Percentiles rank a stretch among this genome's conserved stretches.
These are phyloP conservation scores for Triops cancriformis DNA, from an alignment of 1,140 invertebrate genomes.

Conservation along the genomic window DNA sequence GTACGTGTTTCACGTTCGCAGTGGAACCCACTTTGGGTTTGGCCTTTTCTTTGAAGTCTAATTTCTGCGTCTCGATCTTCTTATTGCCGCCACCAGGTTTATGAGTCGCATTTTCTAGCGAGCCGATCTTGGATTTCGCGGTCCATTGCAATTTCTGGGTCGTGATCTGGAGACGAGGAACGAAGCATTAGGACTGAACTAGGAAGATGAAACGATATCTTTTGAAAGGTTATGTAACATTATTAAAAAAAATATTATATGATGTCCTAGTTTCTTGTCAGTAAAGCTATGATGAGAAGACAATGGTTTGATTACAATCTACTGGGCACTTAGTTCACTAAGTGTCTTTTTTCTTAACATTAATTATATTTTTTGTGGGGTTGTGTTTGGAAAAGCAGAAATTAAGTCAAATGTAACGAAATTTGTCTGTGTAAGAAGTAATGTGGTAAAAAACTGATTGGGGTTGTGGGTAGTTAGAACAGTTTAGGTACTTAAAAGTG, in stretches of 20 bases:
- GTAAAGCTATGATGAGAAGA: too few relatives aligned
- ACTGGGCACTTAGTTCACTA: too few relatives aligned
- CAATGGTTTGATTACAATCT: too few relatives aligned
- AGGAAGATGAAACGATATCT: constrained; percentile 28
- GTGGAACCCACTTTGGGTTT: constrained; percentile 87
- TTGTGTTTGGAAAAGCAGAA: too few relatives aligned
- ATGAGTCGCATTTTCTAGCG: constrained; percentile 84
- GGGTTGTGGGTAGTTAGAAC: too few relatives aligned
- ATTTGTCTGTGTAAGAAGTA: too few relatives aligned
- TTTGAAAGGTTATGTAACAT: too few relatives aligned
- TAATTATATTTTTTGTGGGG: too few relatives aligned
- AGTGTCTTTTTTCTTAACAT: too few relatives aligned
- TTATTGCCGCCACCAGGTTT: constrained; percentile 86
- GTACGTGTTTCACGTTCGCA: constrained; percentile 76
- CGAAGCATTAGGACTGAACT: constrained; percentile 25
- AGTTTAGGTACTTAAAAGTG: not conserved
- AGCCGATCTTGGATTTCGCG: constrained; percentile 85
- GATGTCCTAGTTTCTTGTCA: too few relatives aligned
- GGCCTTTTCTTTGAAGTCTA: constrained; percentile 84
- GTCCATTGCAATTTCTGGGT: constrained; percentile 84
- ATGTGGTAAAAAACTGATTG: not conserved
- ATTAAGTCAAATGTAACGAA: too few relatives aligned
- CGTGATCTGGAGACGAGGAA: constrained; percentile 52
- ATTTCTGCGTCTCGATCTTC: constrained; percentile 79
- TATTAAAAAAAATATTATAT: too few relatives aligned